A percentile compares a stretch with the other conserved stretches of the same genome.
These are phyloP conservation scores for Yponomeuta plumbellus DNA, from an alignment of 2,888 invertebrate species.

Conservation along the genomic window DNA sequence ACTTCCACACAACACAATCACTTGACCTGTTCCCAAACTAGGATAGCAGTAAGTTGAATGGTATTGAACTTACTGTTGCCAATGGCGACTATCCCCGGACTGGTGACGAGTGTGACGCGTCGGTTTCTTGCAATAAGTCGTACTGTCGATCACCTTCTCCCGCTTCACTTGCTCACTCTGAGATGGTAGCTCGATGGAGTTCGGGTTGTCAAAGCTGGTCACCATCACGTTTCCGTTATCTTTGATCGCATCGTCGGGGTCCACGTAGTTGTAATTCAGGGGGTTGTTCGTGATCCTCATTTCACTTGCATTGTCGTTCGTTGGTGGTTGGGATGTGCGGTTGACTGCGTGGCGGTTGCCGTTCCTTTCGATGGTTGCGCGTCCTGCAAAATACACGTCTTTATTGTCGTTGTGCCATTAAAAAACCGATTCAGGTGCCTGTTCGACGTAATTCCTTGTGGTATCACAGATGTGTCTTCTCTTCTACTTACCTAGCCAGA, in stretches of 20 bases:
- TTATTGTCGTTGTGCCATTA: no score
- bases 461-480: no score
- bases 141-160: constrained; percentile 75
- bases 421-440: no score
- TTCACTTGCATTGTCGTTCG: constrained; percentile 56
- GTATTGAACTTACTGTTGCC: constrained; percentile 62
- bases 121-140: constrained; percentile 83
- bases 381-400: constrained; percentile 45
- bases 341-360: constrained; percentile 64
- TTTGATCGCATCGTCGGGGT: constrained; percentile 78
- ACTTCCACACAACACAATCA: no score
- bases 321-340: constrained; percentile 39
- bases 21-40: no score
- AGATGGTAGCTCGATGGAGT: constrained; percentile 82
- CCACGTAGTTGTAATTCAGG: constrained; percentile 81
- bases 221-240: constrained; percentile 73
- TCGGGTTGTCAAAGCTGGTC: constrained; percentile 85
- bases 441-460: no score
- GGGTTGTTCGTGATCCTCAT: constrained; percentile 89
- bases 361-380: constrained; percentile 78
- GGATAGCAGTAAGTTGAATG: not conserved
- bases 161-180: constrained; percentile 47
- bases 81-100: constrained; percentile 60
- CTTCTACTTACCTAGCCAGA: constrained; percentile 86
- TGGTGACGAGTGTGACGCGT: constrained; percentile 51